Evolutionary conservation across 1,140 invertebrate genomes (phyloP), one percentile per base, ranked within the genome.

Genomic region (Nylanderia fulva): DNA sequence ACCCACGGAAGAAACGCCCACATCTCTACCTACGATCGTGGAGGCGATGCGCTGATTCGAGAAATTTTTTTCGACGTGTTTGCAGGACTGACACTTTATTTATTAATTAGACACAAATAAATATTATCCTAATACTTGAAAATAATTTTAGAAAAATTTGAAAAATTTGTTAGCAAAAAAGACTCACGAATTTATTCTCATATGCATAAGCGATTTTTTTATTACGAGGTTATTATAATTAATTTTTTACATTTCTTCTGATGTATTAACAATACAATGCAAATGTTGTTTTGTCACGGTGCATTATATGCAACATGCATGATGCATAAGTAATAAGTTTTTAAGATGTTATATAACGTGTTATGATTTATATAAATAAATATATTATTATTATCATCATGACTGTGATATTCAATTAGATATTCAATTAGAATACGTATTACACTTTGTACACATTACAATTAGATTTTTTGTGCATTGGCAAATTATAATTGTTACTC

Each of bases 1-100:
- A 66, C 63, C 45, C 29, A 42, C 60, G 42, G 27, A 29, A 68
- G 76, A 39, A 64, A 63, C 54, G 29, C 80, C 68, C 58, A 84
- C 21, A 8, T 13, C 21, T 60, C 66, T 33, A 72, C 52, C 64
- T 72, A 39, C 77, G 36, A 36, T 77, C 64, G 68, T 18, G 39
- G 13, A 66, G 63, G 63, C 11, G 63, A 72, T 27, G 18, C 39
- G 21, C n/a, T 29, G 29, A 79, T 79, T 66, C 60, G 29, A 36
- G 33, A 52, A 36, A 80, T 72, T 13, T 33, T 39, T 45, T 61
- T 39, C 48, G 48, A 72, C 80, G 39, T 56, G 24, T 61, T 27
- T 39, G 48, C 13, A 29, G 39, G 27, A 86, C 52, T 7, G 18
- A 2, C 36, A 48, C 18, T 77, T 58, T 18, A 33, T n/a, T 8